Base-by-base conservation (phyloP, 1,140 invertebrate species). In the Drosophila funebris region DNA sequence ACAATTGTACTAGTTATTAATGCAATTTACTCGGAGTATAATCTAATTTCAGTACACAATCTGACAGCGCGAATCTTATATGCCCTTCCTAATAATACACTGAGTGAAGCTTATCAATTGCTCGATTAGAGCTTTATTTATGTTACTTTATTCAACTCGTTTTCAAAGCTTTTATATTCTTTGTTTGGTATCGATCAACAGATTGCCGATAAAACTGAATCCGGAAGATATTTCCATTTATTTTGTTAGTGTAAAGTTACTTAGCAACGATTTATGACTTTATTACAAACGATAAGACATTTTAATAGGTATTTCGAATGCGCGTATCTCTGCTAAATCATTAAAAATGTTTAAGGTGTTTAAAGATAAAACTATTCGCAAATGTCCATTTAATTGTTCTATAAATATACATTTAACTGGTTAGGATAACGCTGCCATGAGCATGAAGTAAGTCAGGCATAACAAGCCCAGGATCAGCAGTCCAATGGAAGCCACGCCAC, bases 351-450 rank as follows among this genome's bases (percentile, higher is more conserved):
- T 52, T 5, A 24, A n/a, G n/a, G 44, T 27, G 11, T 1, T 29
- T 11, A 29, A 6, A 27, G 24, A 48, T 48, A 52, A 52, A 52
- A 52, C 14, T 1, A 36, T 33, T 48, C 11, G 14, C 48, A 18
- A 18, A 1, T 27, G 14, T 29, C 18, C n/a, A 31, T 44, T 54
- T 58, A 29, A 56, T 20, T 11, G 33, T 44, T 36, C 27, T 18
- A 52, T 18, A 52, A 18, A 39, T 37, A 48, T 14, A 20, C 29
- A 52, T 43, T 22, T 36, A 33, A 27, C 18, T 61, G n/a, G 9
- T 76, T 70, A 90, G 4, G 64, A 84, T 33, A 78, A 44, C 18
- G 91, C 18, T 1, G 90, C 90, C 60, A 76, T 31, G 11, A 91
- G 13, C 43, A 82, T 44, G 22, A 68, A 67, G 46, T 85, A 90